Evolutionary conservation across 2,797 vertebrate genomes (phyloP).

Genomic region (Ceyx erithaca): DNA sequence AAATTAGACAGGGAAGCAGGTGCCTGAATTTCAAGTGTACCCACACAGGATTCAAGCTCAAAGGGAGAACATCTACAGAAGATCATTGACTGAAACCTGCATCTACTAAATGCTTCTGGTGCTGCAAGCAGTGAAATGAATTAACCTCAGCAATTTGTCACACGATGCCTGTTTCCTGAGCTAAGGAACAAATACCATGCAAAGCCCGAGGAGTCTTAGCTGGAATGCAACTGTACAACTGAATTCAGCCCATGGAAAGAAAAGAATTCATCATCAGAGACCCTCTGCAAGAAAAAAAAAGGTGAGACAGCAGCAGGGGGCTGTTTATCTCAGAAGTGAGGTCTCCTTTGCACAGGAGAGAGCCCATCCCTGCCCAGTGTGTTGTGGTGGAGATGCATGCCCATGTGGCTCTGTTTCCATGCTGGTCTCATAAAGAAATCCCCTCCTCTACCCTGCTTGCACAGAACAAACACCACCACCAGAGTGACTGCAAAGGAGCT

Average conservation of each 20-base stretch:
- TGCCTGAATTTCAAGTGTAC: not conserved
- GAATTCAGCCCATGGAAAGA: not conserved
- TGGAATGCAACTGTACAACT: not conserved
- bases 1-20: not conserved
- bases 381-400: not conserved
- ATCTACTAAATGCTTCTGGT: not conserved
- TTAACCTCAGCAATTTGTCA: not conserved
- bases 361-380: not conserved
- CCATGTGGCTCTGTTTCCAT: accelerated
- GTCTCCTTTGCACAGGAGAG: accelerated
- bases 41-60: not conserved
- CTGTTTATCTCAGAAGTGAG: not conserved
- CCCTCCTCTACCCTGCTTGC: not conserved
- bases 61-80: not conserved
- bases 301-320: not conserved
- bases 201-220: not conserved
- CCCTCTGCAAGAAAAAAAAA: not conserved
- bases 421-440: not conserved
- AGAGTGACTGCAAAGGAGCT: not conserved
- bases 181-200: not conserved
- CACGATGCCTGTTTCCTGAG: not conserved
- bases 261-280: not conserved
- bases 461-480: not conserved
- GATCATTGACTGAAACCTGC: not conserved
- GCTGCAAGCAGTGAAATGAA: not conserved